These are phyloP conservation scores for Tragelaphus eurycerus DNA, from an alignment of 2,797 vertebrate species.

Conservation along the genomic window DNA sequence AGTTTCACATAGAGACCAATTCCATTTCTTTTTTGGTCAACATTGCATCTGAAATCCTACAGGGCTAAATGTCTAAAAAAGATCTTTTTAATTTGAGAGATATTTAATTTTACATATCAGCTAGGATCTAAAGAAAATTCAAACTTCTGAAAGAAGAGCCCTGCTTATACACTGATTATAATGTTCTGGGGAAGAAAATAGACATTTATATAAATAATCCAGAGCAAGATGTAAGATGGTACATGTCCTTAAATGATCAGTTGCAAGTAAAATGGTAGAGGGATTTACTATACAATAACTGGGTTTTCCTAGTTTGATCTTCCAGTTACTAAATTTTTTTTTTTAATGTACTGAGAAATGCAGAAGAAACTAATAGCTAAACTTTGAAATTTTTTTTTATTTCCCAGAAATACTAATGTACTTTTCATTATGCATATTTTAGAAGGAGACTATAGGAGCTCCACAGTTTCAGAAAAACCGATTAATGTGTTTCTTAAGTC, in stretches of 20 bases:
- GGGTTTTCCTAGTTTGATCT: not conserved
- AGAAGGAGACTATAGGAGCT: slow-evolving; percentile 2
- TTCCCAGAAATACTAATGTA: slow-evolving; percentile 34
- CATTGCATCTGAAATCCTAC: not conserved
- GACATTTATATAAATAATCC: slow-evolving; percentile 10
- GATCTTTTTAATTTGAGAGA: not conserved
- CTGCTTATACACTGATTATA: not conserved
- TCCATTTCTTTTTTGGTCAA: slow-evolving; percentile 14
- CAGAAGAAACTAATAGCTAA: slow-evolving; percentile 42
- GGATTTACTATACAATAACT: not conserved
- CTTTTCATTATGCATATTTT: slow-evolving; percentile 52
- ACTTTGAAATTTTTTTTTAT: not conserved
- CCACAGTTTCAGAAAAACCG: slow-evolving; percentile 53
- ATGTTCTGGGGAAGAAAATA: not conserved
- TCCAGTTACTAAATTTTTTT: not conserved
- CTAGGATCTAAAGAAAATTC: not conserved
- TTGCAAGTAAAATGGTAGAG: not conserved
- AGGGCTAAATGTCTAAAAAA: not conserved
- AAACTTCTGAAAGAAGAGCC: slow-evolving; percentile 13
- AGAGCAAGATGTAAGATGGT: not conserved
- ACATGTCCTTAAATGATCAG: not conserved
- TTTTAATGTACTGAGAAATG: not conserved
- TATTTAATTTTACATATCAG: not conserved
- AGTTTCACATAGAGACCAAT: not conserved
- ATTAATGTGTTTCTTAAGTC: slow-evolving; percentile 56